Percentiles rank a stretch among this genome's conserved stretches.
phyloP scores from a whole-genome alignment of 2,888 invertebrate genomes.

The Aquatica leii region DNA sequence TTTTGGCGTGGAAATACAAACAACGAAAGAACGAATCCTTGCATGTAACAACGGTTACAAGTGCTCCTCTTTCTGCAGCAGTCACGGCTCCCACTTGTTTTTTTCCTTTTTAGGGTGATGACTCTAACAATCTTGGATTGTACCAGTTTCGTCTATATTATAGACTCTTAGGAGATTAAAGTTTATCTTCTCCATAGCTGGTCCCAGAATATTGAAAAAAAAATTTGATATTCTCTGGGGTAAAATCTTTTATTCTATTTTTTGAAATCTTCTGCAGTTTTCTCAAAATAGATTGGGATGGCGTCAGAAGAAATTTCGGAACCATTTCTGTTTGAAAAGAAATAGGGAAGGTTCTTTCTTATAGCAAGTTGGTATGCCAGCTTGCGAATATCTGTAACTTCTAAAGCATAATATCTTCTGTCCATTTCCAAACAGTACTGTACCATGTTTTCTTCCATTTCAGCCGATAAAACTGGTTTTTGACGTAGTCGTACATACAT shows the following conservation, averaged over 20 bases:
- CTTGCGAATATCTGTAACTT: neutral
- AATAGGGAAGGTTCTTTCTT: neutral
- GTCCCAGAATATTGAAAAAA: slow-evolving; percentile 2
- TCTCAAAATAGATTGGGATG: slow-evolving; percentile 7
- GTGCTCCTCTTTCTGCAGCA: neutral
- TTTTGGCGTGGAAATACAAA: slow-evolving; percentile 44
- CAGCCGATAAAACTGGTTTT: neutral
- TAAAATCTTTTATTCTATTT: slow-evolving; percentile 7
- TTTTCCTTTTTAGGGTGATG: slow-evolving; percentile 1
- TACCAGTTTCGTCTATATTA: too few species aligned
- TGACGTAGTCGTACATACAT: neutral
- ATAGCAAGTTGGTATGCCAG: neutral
- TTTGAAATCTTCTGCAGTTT: slow-evolving; percentile 1
- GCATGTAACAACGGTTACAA: neutral
- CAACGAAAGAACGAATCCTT: slow-evolving; percentile 5
- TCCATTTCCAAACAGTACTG: too few species aligned
- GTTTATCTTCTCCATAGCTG: slow-evolving; percentile 6
- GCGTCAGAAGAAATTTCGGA: slow-evolving; percentile 1
- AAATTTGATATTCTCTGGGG: slow-evolving; percentile 6
- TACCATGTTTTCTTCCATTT: neutral
- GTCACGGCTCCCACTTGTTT: too few species aligned
- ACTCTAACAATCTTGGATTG: slow-evolving; percentile 7
- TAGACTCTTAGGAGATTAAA: neutral
- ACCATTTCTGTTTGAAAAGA: neutral
- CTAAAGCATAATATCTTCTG: too few species aligned